phyloP scores from a whole-genome alignment of 2,888 invertebrate species.

The Colletes collaris region DNA sequence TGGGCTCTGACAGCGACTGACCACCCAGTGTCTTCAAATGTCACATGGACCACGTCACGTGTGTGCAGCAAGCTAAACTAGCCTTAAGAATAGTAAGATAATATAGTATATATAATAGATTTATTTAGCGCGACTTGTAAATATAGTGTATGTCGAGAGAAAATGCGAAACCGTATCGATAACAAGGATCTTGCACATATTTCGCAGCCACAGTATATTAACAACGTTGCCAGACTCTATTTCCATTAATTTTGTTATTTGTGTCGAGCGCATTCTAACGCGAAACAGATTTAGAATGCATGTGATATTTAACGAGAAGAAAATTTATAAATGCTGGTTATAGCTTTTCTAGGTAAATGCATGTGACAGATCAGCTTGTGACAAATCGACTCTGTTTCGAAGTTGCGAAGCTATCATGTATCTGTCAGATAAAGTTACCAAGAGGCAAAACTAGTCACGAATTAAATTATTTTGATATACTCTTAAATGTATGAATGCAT shows the following conservation, averaged over 20 bases:
- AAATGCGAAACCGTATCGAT: slow-evolving; percentile 61
- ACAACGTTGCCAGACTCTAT: slow-evolving; percentile 66
- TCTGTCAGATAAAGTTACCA: slow-evolving; percentile 64
- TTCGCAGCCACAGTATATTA: slow-evolving; percentile 53
- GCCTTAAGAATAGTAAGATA: slow-evolving; percentile 81
- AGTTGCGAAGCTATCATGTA: slow-evolving; percentile 17
- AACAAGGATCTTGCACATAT: slow-evolving; percentile 56
- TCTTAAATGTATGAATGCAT: slow-evolving; percentile 33
- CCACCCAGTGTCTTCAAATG: slow-evolving; percentile 83
- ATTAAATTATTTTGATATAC: slow-evolving; percentile 52
- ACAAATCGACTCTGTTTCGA: slow-evolving; percentile 24
- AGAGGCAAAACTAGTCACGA: slow-evolving; percentile 53
- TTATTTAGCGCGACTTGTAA: slow-evolving; percentile 71
- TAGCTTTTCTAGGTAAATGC: slow-evolving; percentile 54
- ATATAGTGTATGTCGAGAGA: slow-evolving; percentile 65
- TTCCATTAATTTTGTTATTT: slow-evolving; percentile 50
- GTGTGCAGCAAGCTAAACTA: slow-evolving; percentile 80
- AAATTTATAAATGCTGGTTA: slow-evolving; percentile 56
- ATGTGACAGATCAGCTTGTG: slow-evolving; percentile 53
- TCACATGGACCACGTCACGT: slow-evolving; percentile 80
- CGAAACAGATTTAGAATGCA: slow-evolving; percentile 33
- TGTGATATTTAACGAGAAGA: slow-evolving; percentile 45
- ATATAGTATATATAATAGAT: slow-evolving; percentile 75
- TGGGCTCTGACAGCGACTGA: slow-evolving; percentile 97
- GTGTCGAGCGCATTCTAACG: slow-evolving; percentile 50